Base-by-base conservation (phyloP, 2,797 vertebrate species). In the Eospalax fontanierii region DNA sequence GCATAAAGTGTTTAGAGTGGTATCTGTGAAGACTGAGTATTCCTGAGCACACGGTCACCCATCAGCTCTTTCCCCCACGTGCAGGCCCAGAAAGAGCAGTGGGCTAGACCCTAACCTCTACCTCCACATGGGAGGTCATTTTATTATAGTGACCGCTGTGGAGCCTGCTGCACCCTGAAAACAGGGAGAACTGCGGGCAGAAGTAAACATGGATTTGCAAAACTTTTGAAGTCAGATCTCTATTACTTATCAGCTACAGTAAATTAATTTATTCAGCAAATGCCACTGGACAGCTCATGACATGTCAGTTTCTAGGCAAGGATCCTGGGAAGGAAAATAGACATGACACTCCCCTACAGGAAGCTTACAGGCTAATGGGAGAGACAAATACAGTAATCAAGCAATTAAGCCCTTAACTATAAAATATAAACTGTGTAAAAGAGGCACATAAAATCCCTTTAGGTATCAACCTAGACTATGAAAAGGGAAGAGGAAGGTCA, bases 261-360 rank as follows among this genome's bases (percentile, higher is more conserved):
- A 2, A 38, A 80, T 46, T 80, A 6, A 76, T 86, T 93, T 54
- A 87, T 70, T 81, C n/a, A 93, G 86, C 35, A 89, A 91, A 90
- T 57, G 54, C 33, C 80, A 74, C 82, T 28, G 26, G 18, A 50
- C 15, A 70, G 19, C 61, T 88, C 28, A 26, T 6, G 40, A 18
- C 28, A 22, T 94, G 22, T 92, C 70, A 24, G 26, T 12, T 90
- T 85, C 35, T 54, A 38, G 61, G 54, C 26, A 40, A 90, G 46
- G 19, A 40, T 76, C 66, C 83, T 38, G 28, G 76, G 35, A 87
- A 90, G 68, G 28, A 89, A 95, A 91, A 75, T 0, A 88, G 71
- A 76, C 70, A 40, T 24, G 59, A n/a, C 50, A 4, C 57, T 12
- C 16, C 11, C 50, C 24, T 84, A 54, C 61, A 54, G 2, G 6